phyloP scores from a whole-genome alignment of 2,888 invertebrate genomes.

The Lithophane semibrunnea region DNA sequence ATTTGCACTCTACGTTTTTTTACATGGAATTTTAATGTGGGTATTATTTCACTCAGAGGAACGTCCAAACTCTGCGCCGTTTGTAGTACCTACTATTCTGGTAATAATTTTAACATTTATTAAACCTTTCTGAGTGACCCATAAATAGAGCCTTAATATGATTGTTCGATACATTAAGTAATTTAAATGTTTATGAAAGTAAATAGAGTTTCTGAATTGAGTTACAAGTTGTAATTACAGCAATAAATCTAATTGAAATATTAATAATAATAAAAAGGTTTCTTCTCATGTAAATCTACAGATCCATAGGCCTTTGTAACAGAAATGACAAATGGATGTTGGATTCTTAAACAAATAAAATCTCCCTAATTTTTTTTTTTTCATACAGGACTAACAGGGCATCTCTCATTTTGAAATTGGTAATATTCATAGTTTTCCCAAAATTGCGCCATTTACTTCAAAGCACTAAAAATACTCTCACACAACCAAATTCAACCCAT shows the following conservation, averaged over 20 bases:
- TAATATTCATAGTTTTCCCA: not conserved
- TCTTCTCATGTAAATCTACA: not conserved
- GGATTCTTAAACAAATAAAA: not conserved
- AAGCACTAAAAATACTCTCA: not conserved
- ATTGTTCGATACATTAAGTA: constrained; percentile 13
- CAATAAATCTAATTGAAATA: constrained; percentile 3
- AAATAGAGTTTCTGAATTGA: constrained; percentile 12
- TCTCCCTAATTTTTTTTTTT: too few relatives aligned
- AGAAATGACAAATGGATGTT: not conserved
- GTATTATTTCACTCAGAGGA: constrained; percentile 53
- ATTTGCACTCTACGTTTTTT: constrained; percentile 50
- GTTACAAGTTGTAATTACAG: not conserved
- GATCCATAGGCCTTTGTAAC: too few relatives aligned
- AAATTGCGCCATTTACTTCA: not conserved
- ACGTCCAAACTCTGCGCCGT: constrained; percentile 37
- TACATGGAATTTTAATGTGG: constrained; percentile 54
- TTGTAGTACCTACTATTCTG: constrained; percentile 29
- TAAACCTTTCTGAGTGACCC: constrained; percentile 45
- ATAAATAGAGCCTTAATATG: constrained; percentile 12
- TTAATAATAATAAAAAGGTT: not conserved
- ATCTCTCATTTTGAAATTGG: not conserved
- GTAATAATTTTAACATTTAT: constrained; percentile 47
- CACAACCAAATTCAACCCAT: not conserved
- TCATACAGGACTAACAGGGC: too few relatives aligned
- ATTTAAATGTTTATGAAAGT: constrained; percentile 26